Conservation (phyloP, 2,113 vertebrate species). For the Amphiprion percula region DNA sequence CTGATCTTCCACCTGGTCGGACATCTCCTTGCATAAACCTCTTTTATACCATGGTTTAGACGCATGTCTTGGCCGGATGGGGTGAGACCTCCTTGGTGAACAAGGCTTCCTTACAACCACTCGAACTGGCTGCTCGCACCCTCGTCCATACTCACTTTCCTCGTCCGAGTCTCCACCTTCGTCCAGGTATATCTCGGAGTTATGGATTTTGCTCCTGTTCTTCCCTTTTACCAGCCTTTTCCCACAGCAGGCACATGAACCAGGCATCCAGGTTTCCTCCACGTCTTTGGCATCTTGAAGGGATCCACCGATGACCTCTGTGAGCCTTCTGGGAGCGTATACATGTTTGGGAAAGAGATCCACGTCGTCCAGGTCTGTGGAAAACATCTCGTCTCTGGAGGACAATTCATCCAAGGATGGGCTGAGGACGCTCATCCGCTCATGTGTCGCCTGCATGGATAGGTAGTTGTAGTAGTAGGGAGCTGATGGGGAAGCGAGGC, state of each 20-base stretch:
- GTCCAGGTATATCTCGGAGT: constrained; percentile 49
- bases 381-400: constrained; percentile 85
- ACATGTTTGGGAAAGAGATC: constrained; percentile 76
- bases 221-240: constrained; percentile 63
- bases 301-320: neutral
- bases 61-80: constrained; percentile 32
- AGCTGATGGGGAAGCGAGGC: constrained; percentile 51
- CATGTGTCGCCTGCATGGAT: constrained; percentile 72
- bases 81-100: constrained; percentile 56
- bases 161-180: constrained; percentile 77
- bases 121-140: constrained; percentile 52
- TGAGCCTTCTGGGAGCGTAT: constrained; percentile 52
- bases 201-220: constrained; percentile 44
- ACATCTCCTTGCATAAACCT: constrained; percentile 48
- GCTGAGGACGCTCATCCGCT: constrained; percentile 84
- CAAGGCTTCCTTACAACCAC: constrained; percentile 67
- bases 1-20: constrained; percentile 2
- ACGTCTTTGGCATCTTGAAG: neutral
- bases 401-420: constrained; percentile 85
- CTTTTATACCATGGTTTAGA: constrained; percentile 65
- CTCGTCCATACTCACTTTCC: constrained; percentile 50
- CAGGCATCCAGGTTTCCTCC: constrained; percentile 49
- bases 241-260: constrained; percentile 81
- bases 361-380: constrained; percentile 82
- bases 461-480: constrained; percentile 80